These are phyloP conservation scores for Cetonia aurata DNA, from an alignment of 2,888 invertebrate genomes.

Conservation along the genomic window DNA sequence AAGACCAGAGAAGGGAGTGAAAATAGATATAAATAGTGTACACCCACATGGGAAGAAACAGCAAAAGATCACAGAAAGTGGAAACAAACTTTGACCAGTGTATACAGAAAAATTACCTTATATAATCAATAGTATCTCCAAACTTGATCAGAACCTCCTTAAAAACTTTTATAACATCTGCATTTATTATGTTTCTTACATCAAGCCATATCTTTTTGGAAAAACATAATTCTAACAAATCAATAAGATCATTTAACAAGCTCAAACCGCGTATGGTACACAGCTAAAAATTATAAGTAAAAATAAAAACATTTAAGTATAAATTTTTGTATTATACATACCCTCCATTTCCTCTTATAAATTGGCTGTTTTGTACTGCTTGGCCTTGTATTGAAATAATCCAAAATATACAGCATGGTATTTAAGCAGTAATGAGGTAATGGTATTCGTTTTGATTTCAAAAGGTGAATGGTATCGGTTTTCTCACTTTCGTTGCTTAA, in stretches of 20 bases:
- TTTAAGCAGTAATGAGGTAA: constrained; percentile 67
- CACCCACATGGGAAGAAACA: no score
- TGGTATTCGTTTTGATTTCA: constrained; percentile 66
- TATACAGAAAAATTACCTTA: constrained; percentile 63
- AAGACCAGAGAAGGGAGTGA: no score
- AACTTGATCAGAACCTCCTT: constrained; percentile 71
- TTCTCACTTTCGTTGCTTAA: constrained; percentile 51
- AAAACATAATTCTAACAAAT: constrained; percentile 70
- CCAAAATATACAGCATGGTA: constrained; percentile 62
- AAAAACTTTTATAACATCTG: constrained; percentile 69
- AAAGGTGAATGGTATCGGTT: constrained; percentile 59
- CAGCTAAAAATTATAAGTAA: constrained; percentile 64
- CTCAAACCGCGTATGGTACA: constrained; percentile 67
- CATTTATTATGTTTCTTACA: constrained; percentile 65
- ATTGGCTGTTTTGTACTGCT: constrained; percentile 52
- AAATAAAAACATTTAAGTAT: not conserved
- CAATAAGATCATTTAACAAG: constrained; percentile 68
- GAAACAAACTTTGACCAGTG: no score
- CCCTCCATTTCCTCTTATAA: constrained; percentile 52
- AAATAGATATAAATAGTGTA: no score
- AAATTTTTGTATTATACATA: constrained; percentile 15
- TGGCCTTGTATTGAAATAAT: constrained; percentile 59
- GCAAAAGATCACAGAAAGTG: no score
- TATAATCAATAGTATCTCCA: constrained; percentile 71
- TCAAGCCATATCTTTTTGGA: constrained; percentile 71